Evolutionary conservation across 1,140 invertebrate species (phyloP), one percentile per base, ranked within the genome.

Genomic region (Lordiphosa stackelbergi): DNA sequence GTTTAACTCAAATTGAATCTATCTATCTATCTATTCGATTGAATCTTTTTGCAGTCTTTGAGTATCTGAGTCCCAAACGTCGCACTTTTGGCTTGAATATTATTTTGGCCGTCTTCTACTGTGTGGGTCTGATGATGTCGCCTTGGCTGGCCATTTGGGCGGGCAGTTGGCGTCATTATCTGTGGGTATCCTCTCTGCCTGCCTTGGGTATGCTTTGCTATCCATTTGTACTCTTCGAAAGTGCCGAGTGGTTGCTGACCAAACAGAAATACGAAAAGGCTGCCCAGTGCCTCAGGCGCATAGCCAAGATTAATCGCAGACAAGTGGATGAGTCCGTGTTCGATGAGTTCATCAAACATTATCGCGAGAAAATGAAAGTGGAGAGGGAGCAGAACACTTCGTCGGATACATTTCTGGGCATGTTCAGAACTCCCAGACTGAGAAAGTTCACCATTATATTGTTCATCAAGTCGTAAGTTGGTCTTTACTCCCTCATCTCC

Each of bases 161-260:
- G 5, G 88, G 87, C 12, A 86, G 78, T 45, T 92, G 91, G 91
- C 87, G 89, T n/a, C 49, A 77, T 8, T 90, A 91, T 66, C 74
- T 91, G 0, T 71, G 90, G 45, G 84, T 87, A 3, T 88, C 90
- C 0, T 88, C 90, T 1, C 16, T 90, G 11, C 90, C 91, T 1
- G 88, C 90, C 11, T 37, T 88, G 0, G 48, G 88, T 0, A 81
- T 90, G 19, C 70, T 89, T 12, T 45, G 77, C n/a, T 91, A 88
- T 73, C 90, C 89, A 19, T 77, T 87, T 10, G 51, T 89, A 35
- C 84, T 92, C 60, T 90, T 91, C 59, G 91, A 92, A 77, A 91
- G 91, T 54, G 91, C 90, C 0, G 89, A 91, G 59, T 92, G 92
- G 92, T 75, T 92, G 9, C 75, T 92, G 7, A 91, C 90, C 38